Base-by-base conservation (phyloP, 1,140 invertebrate genomes). In the Zaprionus taronus region DNA sequence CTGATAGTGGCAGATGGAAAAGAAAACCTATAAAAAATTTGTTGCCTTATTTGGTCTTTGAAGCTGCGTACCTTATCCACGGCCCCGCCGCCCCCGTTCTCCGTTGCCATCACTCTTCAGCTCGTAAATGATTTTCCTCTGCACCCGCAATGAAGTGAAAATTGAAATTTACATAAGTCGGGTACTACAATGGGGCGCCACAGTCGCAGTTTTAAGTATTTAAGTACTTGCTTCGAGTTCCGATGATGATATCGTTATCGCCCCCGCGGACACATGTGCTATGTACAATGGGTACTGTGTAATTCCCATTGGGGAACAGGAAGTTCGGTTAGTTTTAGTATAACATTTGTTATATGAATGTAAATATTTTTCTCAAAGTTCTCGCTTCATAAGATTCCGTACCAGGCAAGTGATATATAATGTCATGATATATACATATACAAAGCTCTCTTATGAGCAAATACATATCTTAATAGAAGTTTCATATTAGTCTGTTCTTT, bases 141-240 rank as follows among this genome's bases (percentile, higher is more conserved):
- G 41, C 38, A 47, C 17, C 41, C 57, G 57, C 57, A 65, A 83
- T 77, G 72, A 77, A 70, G 67, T 72, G 71, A 69, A 71, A 84
- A 79, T 64, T 55, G 66, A 71, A 34, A 68, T 81, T 64, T 68
- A 60, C 49, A 61, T 65, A 55, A 68, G 60, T 57, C 41, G 49
- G 51, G 44, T 22, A 56, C 58, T 69, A 14, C 60, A 44, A 44
- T 41, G 36, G 66, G 47, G 66, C 47, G 38, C 38, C 61, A 44
- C 28, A 38, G 34, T 68, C 31, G 31, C 31, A 11, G 9, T 34
- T 34, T 34, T 34, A 0, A 34, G 31, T 34, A 34, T 49, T 14
- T 9, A 36, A 75, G 63, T 55, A 55, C 68, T 70, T 57, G 26
- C 67, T 70, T 70, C 31, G 28, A 62, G 34, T 72, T 69, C 44